These are phyloP conservation scores for Enteromius trimaculatus DNA, from an alignment of 2,797 vertebrate genomes.

Conservation along the genomic window DNA sequence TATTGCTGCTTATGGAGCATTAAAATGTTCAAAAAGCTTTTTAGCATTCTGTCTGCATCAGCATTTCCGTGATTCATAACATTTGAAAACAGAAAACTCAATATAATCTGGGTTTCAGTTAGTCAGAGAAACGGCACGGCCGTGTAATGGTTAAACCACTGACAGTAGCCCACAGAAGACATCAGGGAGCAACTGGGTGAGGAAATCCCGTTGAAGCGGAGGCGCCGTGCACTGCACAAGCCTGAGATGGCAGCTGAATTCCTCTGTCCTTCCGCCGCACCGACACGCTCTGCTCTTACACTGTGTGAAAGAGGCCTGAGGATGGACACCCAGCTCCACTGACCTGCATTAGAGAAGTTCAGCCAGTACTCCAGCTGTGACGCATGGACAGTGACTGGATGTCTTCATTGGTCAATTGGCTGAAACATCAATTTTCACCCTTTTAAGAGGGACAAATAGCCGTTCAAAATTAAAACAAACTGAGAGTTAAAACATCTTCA, in stretches of 20 bases:
- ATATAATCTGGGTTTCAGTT: neutral
- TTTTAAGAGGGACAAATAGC: constrained; percentile 63
- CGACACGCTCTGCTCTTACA: constrained; percentile 20
- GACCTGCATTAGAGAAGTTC: constrained; percentile 29
- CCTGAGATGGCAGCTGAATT: constrained; percentile 51
- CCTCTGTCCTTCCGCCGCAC: constrained; percentile 11
- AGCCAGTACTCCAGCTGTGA: constrained; percentile 37
- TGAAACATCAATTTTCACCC: constrained; percentile 70
- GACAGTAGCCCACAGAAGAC: constrained; percentile 37
- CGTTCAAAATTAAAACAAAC: constrained; percentile 66
- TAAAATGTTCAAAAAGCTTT: neutral
- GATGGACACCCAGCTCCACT: constrained; percentile 34
- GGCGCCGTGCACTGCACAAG: constrained; percentile 19
- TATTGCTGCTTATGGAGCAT: neutral
- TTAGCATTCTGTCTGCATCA: neutral
- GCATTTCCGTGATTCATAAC: neutral
- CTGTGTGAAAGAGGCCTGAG: constrained; percentile 4
- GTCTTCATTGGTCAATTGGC: constrained; percentile 65
- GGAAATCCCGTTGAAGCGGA: constrained; percentile 26
- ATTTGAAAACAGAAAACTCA: neutral
- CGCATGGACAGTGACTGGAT: constrained; percentile 41
- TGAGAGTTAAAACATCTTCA: constrained; percentile 55
- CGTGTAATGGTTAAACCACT: constrained; percentile 25
- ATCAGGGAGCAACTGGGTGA: constrained; percentile 19
- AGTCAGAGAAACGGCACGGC: neutral